These are phyloP conservation scores for Pterobdella sp. DNA, from an alignment of 2,888 invertebrate species.

Conservation along the genomic window DNA sequence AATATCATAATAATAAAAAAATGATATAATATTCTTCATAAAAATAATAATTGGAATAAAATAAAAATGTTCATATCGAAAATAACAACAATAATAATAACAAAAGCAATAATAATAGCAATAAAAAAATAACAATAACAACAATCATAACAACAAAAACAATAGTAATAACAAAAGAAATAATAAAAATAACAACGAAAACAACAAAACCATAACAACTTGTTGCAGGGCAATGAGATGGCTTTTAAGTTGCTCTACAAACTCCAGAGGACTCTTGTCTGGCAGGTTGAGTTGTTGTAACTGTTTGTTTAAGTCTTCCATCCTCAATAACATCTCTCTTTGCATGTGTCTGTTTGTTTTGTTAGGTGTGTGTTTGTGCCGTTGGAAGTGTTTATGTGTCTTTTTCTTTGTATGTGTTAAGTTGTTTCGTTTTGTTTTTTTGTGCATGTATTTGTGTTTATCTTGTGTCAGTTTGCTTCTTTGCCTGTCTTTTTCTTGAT, in stretches of 20 bases:
- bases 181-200: neutral
- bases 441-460: slow-evolving; percentile 14
- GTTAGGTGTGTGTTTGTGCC: slow-evolving; percentile 23
- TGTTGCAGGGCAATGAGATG: neutral
- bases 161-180: neutral
- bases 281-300: slow-evolving; percentile 6
- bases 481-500: slow-evolving; percentile 24
- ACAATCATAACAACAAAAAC: neutral
- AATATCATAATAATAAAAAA: too few relatives aligned
- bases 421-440: neutral
- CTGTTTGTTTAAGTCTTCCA: slow-evolving; percentile 15
- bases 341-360: slow-evolving; percentile 17
- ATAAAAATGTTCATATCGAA: too few relatives aligned
- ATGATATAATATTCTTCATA: too few relatives aligned
- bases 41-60: too few relatives aligned
- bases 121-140: neutral
- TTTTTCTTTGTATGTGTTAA: neutral
- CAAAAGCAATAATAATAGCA: neutral
- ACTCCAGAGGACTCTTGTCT: neutral
- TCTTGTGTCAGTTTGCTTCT: slow-evolving; percentile 9
- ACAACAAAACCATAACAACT: neutral
- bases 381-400: slow-evolving; percentile 19
- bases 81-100: neutral
- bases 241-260: neutral
- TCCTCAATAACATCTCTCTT: neutral